Conservation (phyloP, 2,113 vertebrate genomes). For the human region DNA sequence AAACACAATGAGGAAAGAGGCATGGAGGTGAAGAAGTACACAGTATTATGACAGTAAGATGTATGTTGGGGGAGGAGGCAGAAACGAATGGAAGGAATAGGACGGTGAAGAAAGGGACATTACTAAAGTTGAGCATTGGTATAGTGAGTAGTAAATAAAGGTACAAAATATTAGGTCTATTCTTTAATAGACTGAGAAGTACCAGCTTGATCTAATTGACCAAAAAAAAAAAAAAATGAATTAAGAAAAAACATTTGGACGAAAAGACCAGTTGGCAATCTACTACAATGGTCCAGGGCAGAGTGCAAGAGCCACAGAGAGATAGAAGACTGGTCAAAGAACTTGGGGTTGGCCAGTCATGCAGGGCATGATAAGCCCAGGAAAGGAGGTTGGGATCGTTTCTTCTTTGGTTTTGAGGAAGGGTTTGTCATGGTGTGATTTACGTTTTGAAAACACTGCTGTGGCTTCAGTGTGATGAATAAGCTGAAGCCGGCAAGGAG, state of each 20-base stretch:
- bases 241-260: neutral
- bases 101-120: neutral
- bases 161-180: neutral
- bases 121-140: neutral
- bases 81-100: neutral
- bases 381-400: neutral
- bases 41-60: fast-evolving
- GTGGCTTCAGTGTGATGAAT: neutral
- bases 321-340: neutral
- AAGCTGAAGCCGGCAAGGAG: neutral
- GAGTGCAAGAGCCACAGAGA: neutral
- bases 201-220: neutral
- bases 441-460: neutral
- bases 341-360: neutral
- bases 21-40: neutral
- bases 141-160: neutral
- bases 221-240: neutral
- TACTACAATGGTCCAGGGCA: neutral
- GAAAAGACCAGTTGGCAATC: neutral
- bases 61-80: fast-evolving
- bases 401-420: neutral
- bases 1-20: neutral
- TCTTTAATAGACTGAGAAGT: neutral
- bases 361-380: fast-evolving
- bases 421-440: too few species aligned